Evolutionary conservation across 2,888 invertebrate species (phyloP), one percentile per base, ranked within the genome.

Genomic region (Cantharis rufa): DNA sequence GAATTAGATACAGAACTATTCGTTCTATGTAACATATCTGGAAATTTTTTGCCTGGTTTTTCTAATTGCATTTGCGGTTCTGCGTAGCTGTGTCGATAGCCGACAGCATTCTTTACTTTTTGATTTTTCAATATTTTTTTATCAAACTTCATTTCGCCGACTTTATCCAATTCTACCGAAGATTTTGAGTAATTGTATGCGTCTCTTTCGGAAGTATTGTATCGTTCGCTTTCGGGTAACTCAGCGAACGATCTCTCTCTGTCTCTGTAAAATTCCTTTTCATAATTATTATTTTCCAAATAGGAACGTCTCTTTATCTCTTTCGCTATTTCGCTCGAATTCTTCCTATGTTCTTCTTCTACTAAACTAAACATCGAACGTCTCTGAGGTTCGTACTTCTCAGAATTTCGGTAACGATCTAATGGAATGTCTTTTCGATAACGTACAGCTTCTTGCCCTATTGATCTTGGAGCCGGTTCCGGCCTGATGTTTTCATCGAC

Each of bases 81-180:
- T n/a, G 92, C 93, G 82, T 92, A 93, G 84, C 92, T 93, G 84
- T 93, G 93, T 71, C 93, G 89, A 78, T 88, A 88, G 0, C 87
- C 87, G 4, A 85, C 86, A 0, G 83, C 75, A 71, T 82, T 84
- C 16, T 80, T 80, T 3, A 79, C 68, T 77, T 86, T 86, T 74
- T 86, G 86, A 78, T 85, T 86, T 72, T 86, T 87, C 0, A 83
- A 73, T 68, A 82, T 86, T 78, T 86, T 85, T 15, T 80, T 76
- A 76, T 86, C 85, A 70, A 85, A 85, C 69, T 85, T 85, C 69
- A 77, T 70, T 13, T 77, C 81, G 0, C 82, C 81, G 2, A 84
- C 81, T 80, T 86, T 85, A 78, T 88, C 88, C 68, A 86, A 70
- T 27, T 87, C 87, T 0, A 81, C 80, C 10, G 84, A 83, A 0